Percentiles rank a stretch among this genome's conserved stretches.
phyloP scores from a whole-genome alignment of 2,113 vertebrate species.

The Gambusia holbrooki region DNA sequence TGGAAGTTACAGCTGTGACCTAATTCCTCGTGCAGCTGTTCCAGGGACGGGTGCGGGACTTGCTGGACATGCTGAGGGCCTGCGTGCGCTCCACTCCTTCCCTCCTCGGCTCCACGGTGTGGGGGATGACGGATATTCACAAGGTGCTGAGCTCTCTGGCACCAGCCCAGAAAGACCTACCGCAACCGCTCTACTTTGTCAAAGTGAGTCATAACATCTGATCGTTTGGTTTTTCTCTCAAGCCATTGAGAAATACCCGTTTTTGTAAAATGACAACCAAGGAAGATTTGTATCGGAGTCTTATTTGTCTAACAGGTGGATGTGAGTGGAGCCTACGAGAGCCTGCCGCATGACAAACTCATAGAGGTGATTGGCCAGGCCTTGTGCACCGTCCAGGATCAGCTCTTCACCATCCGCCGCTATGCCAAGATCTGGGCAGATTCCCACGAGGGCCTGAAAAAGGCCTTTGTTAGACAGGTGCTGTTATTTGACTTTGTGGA shows the following conservation, averaged over 20 bases:
- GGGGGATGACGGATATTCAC: conserved; percentile 87
- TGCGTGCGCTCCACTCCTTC: conserved; percentile 73
- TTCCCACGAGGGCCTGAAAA: conserved; percentile 76
- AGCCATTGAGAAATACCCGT: too few relatives aligned
- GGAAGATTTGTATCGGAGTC: background rate
- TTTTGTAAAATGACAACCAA: too few relatives aligned
- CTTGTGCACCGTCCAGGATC: conserved; percentile 74
- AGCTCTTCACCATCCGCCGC: conserved; percentile 81
- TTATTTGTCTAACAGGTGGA: conserved; percentile 81
- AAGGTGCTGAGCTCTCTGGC: conserved; percentile 78
- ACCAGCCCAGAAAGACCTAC: conserved; percentile 62
- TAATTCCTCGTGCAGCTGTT: conserved; percentile 57
- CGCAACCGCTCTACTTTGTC: conserved; percentile 86
- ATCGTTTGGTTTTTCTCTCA: background rate
- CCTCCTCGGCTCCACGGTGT: conserved; percentile 87
- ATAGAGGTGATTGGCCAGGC: conserved; percentile 81
- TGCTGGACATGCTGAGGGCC: conserved; percentile 86
- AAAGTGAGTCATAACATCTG: conserved; percentile 81
- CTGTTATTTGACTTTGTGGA: too few relatives aligned
- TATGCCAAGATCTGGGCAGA: conserved; percentile 84
- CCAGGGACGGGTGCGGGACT: conserved; percentile 74
- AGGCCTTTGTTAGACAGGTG: conserved; percentile 82
- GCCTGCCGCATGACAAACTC: conserved; percentile 88
- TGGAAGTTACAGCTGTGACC: too few relatives aligned
- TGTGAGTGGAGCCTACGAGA: conserved; percentile 88